These are phyloP conservation scores for Thalassarche chlororhynchos DNA, from an alignment of 2,113 vertebrate species.

Conservation along the genomic window DNA sequence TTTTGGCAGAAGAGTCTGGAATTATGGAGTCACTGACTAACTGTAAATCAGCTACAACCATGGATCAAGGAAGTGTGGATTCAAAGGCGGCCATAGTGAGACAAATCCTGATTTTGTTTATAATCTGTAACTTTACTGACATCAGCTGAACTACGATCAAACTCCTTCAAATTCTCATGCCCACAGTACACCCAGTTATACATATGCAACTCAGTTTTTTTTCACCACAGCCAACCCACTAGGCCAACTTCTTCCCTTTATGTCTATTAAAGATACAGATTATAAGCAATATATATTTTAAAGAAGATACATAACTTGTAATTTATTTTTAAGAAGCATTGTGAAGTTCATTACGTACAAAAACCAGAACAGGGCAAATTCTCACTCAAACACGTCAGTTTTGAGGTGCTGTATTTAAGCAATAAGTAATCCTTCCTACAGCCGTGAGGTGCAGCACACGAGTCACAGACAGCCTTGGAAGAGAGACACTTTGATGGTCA, in stretches of 20 bases:
- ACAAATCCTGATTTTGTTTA: background rate
- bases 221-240: background rate
- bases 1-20: conserved; percentile 52
- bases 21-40: conserved; percentile 42
- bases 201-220: background rate
- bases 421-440: background rate
- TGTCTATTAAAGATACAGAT: background rate
- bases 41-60: conserved; percentile 16
- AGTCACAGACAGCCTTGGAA: background rate
- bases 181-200: background rate
- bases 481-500: background rate
- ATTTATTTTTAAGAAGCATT: background rate
- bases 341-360: background rate
- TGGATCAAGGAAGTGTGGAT: background rate
- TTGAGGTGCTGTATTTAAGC: background rate
- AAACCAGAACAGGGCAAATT: background rate
- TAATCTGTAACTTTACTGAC: background rate
- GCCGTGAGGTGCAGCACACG: accelerated
- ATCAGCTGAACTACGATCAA: background rate
- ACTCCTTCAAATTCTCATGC: background rate
- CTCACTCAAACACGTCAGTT: background rate
- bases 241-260: background rate
- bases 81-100: background rate
- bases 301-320: background rate
- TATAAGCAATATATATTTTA: background rate